A percentile compares a stretch with the other conserved stretches of the same genome.
These are phyloP conservation scores for Trypoxylus dichotomus DNA, from an alignment of 1,140 invertebrate species.

Conservation along the genomic window DNA sequence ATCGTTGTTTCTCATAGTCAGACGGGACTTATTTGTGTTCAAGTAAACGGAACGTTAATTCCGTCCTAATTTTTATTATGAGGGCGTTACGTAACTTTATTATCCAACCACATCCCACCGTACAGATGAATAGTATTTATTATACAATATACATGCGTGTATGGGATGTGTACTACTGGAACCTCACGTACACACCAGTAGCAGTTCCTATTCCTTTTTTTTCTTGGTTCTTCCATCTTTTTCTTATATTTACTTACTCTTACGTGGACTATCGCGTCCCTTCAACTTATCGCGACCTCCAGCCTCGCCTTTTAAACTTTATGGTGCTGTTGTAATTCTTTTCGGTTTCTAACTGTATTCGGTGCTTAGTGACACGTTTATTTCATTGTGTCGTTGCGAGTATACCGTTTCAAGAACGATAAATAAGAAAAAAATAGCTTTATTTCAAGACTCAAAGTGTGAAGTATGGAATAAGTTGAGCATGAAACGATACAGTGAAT, in stretches of 20 bases:
- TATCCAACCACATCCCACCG: neutral
- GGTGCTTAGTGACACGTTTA: too few species aligned
- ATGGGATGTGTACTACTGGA: neutral
- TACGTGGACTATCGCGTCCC: neutral
- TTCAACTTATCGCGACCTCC: neutral
- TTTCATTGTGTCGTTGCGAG: too few species aligned
- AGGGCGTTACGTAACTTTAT: neutral
- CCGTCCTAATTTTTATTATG: neutral
- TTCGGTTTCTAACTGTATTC: neutral
- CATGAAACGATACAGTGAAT: too few species aligned
- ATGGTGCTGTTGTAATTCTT: neutral
- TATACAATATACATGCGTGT: too few species aligned
- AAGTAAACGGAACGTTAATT: too few species aligned
- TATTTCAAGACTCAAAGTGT: too few species aligned
- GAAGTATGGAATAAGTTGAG: too few species aligned
- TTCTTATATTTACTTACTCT: neutral
- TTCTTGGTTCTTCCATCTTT: neutral
- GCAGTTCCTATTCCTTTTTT: neutral
- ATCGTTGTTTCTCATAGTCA: too few species aligned
- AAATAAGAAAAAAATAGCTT: too few species aligned
- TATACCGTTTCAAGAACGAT: too few species aligned
- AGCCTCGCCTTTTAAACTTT: neutral
- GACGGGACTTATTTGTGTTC: too few species aligned
- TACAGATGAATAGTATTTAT: too few species aligned
- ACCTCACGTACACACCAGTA: neutral